These are phyloP conservation scores for Aythya baeri DNA, from an alignment of 2,113 vertebrate species.

Conservation along the genomic window DNA sequence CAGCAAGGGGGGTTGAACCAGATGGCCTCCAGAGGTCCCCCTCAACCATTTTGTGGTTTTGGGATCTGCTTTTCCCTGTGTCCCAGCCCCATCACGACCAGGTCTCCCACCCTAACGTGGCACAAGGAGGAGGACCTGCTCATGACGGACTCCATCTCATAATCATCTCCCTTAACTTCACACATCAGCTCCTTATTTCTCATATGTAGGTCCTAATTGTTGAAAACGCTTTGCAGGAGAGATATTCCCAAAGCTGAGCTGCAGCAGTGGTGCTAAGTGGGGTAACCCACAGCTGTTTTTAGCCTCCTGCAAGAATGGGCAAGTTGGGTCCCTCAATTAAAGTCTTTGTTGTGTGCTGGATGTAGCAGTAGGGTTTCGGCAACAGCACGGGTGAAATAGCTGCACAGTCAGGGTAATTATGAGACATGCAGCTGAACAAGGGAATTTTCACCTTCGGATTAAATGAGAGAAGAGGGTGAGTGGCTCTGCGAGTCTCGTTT, in stretches of 20 bases:
- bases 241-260: neutral
- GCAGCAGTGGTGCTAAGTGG: neutral
- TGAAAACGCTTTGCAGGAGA: neutral
- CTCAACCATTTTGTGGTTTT: neutral
- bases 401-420: neutral
- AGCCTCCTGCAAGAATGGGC: neutral
- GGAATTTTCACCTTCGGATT: neutral
- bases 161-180: neutral
- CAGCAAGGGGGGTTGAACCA: neutral
- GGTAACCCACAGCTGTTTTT: neutral
- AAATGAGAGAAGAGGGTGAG: neutral
- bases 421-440: neutral
- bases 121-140: neutral
- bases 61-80: neutral
- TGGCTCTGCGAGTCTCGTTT: neutral
- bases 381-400: neutral
- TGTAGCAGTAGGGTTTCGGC: neutral
- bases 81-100: neutral
- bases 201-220: accelerated
- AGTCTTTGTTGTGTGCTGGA: neutral
- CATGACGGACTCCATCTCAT: neutral
- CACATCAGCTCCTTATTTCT: neutral
- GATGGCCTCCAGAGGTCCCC: neutral
- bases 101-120: neutral
- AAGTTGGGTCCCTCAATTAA: neutral